Percentiles rank a stretch among this genome's conserved stretches.
Conservation (phyloP, 1,140 invertebrate species). For the Achroia grisella region DNA sequence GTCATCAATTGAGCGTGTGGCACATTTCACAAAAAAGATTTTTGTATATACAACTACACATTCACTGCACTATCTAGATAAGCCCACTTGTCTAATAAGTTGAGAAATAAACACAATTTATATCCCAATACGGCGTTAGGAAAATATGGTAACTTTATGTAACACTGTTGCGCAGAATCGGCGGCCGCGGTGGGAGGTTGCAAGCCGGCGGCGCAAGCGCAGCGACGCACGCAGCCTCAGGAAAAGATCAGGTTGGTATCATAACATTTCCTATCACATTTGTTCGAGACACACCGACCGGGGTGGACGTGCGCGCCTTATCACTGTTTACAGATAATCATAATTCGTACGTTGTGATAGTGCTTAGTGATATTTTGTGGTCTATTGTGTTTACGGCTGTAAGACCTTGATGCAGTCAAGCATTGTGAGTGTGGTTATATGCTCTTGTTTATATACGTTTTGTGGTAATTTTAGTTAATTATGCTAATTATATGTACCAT, state of each 20-base stretch:
- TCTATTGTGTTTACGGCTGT: slow-evolving; percentile 3
- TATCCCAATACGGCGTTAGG: neutral
- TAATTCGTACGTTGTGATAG: slow-evolving; percentile 12
- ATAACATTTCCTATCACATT: slow-evolving; percentile 48
- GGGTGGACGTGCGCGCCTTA: slow-evolving; percentile 22
- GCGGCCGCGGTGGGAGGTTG: slow-evolving; percentile 33
- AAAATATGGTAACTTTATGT: slow-evolving; percentile 36
- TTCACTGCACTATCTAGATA: too few relatives aligned
- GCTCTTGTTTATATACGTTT: too few relatives aligned
- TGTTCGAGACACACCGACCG: slow-evolving; percentile 20
- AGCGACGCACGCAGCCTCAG: slow-evolving; percentile 33
- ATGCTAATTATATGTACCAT: too few relatives aligned
- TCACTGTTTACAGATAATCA: slow-evolving; percentile 5
- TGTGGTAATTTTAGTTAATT: too few relatives aligned
- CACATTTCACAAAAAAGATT: too few relatives aligned
- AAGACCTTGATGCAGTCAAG: too few relatives aligned
- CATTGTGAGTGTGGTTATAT: too few relatives aligned
- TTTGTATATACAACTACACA: too few relatives aligned
- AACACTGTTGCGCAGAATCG: slow-evolving; percentile 47
- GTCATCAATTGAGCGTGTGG: too few relatives aligned
- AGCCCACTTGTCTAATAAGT: too few relatives aligned
- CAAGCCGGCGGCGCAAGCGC: slow-evolving; percentile 46
- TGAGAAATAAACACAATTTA: too few relatives aligned
- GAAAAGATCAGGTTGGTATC: slow-evolving; percentile 58
- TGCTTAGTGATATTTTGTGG: slow-evolving; percentile 12